Percentiles rank a stretch among this genome's conserved stretches.
Evolutionary conservation across 2,888 invertebrate genomes (phyloP).

Genomic region (Darwinula stevensoni): DNA sequence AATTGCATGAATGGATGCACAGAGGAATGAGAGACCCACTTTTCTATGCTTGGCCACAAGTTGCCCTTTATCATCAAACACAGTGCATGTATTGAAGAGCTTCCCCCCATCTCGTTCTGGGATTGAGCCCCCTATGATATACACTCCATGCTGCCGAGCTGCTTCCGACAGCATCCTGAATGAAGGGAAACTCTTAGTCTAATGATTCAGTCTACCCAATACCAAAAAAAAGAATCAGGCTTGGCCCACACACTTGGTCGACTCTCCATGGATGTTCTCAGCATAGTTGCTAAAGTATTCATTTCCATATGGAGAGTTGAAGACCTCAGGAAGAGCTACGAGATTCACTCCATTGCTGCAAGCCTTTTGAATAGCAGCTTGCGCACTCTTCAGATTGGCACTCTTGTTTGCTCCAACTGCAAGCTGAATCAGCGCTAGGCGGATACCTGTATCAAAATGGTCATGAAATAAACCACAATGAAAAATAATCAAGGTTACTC

Average conservation of each 20-base stretch:
- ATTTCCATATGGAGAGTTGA: conserved; percentile 77
- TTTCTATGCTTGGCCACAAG: conserved; percentile 55
- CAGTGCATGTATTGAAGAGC: conserved; percentile 60
- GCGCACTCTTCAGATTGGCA: conserved; percentile 41
- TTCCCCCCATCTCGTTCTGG: conserved; percentile 39
- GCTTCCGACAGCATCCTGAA: conserved; percentile 26
- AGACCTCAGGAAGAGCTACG: conserved; percentile 45
- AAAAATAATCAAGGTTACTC: no score
- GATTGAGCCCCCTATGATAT: conserved; percentile 63
- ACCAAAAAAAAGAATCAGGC: not conserved
- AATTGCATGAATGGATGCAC: no score
- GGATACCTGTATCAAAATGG: no score
- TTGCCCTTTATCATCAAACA: conserved; percentile 47
- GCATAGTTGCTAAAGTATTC: conserved; percentile 11
- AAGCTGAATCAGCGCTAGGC: conserved; percentile 53
- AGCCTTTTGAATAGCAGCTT: conserved; percentile 25
- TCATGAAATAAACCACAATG: conserved; percentile 1
- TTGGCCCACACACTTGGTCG: not conserved
- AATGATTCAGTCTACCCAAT: not conserved
- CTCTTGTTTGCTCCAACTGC: conserved; percentile 39
- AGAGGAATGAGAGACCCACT: no score
- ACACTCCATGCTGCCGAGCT: conserved; percentile 42
- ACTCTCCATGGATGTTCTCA: not conserved
- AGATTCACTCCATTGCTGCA: conserved; percentile 24
- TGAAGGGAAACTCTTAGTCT: not conserved